Evolutionary conservation across 2,113 vertebrate genomes (phyloP).

Genomic region (Machaerirhynchus nigripectus): DNA sequence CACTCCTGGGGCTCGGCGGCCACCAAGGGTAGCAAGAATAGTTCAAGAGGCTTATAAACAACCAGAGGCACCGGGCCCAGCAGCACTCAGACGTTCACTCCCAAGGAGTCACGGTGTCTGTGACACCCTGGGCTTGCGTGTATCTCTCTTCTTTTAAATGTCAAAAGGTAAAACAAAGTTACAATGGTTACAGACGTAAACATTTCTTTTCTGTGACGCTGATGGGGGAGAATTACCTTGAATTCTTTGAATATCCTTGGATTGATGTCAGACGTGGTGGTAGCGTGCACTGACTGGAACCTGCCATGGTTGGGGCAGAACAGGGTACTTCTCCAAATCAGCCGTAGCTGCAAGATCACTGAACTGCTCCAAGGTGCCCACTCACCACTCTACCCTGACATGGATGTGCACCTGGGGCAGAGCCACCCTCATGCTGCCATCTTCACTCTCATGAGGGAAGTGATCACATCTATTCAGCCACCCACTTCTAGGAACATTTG

Average conservation of each 20-base stretch:
- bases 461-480: background rate
- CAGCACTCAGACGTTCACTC: background rate
- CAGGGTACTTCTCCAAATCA: background rate
- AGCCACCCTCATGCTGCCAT: background rate
- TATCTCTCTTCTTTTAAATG: background rate
- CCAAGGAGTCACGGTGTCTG: background rate
- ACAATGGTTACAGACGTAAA: background rate
- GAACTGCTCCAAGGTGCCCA: background rate
- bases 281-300: accelerated
- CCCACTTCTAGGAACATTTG: background rate
- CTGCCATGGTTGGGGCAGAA: background rate
- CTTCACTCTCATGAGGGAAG: background rate
- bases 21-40: constrained; percentile 28
- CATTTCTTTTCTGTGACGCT: background rate
- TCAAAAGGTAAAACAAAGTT: background rate
- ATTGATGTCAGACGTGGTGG: background rate
- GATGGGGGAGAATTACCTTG: background rate
- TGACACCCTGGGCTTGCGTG: background rate
- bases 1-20: background rate
- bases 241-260: background rate
- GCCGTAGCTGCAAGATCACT: background rate
- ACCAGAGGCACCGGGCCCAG: constrained; percentile 19
- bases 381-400: background rate
- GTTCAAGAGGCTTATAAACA: constrained; percentile 45
- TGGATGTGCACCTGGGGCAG: accelerated